Percentiles rank a stretch among this genome's conserved stretches.
phyloP scores from a whole-genome alignment of 2,888 invertebrate species.

The Machimus atricapillus region DNA sequence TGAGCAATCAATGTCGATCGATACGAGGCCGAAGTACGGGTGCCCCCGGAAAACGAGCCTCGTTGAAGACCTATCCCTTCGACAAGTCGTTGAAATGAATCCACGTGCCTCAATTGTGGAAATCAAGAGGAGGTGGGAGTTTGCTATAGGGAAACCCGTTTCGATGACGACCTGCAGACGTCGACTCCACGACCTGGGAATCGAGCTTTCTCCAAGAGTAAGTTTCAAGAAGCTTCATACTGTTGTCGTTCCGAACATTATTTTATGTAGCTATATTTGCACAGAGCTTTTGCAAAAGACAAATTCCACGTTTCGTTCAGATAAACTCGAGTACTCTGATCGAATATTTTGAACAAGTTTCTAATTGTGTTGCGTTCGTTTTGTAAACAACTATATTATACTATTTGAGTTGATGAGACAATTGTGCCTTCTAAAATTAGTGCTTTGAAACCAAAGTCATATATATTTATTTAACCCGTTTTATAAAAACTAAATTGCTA shows the following conservation, averaged over 20 bases:
- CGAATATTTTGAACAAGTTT: background rate
- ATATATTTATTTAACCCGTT: background rate
- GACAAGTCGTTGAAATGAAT: background rate
- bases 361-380: background rate
- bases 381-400: background rate
- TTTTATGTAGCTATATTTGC: background rate
- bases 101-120: background rate
- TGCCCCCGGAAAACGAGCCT: background rate
- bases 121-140: slow-evolving; percentile 10
- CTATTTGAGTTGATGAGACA: too few relatives aligned
- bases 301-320: background rate
- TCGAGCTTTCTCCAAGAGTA: slow-evolving; percentile 11
- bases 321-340: background rate
- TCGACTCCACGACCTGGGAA: background rate
- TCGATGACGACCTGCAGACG: slow-evolving; percentile 9
- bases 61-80: background rate
- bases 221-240: background rate
- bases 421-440: background rate
- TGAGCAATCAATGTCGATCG: background rate
- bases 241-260: background rate
- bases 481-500: background rate
- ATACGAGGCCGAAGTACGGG: background rate
- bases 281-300: background rate
- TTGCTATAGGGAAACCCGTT: background rate
- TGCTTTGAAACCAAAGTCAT: background rate